Percentiles rank a stretch among this genome's conserved stretches.
Evolutionary conservation across 2,113 vertebrate species (phyloP).

Genomic region (Hirundichthys speculiger): DNA sequence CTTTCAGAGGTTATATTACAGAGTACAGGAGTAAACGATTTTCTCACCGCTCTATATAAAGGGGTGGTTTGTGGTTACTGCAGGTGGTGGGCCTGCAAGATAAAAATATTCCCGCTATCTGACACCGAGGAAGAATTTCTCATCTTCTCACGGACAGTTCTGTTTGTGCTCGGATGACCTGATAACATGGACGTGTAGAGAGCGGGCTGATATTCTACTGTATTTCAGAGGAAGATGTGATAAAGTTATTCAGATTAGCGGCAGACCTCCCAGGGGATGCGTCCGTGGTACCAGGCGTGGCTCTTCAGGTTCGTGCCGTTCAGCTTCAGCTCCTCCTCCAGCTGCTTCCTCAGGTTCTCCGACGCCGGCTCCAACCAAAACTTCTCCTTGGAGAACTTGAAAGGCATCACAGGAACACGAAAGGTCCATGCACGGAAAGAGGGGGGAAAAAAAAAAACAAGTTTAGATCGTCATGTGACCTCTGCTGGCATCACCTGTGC

Average conservation of each 20-base stretch:
- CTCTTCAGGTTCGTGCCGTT: slow-evolving; percentile 80
- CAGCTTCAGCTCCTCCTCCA: slow-evolving; percentile 85
- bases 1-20: too few species aligned
- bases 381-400: slow-evolving; percentile 93
- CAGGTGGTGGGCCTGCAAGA: not conserved
- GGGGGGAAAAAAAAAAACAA: too few species aligned
- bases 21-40: too few species aligned
- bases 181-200: too few species aligned
- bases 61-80: not conserved
- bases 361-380: slow-evolving; percentile 88
- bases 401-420: slow-evolving; percentile 36
- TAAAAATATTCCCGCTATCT: too few species aligned
- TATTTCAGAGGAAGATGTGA: too few species aligned
- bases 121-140: not conserved
- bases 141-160: too few species aligned
- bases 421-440: too few species aligned
- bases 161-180: too few species aligned
- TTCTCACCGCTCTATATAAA: not conserved
- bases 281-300: slow-evolving; percentile 89
- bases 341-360: slow-evolving; percentile 84
- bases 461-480: too few species aligned
- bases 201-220: too few species aligned
- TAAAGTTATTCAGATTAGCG: not conserved
- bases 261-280: slow-evolving; percentile 81
- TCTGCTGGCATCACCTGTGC: too few species aligned